A percentile compares a stretch with the other conserved stretches of the same genome.
Conservation (phyloP, 1,140 invertebrate species). For the Arctopsyche grandis region DNA sequence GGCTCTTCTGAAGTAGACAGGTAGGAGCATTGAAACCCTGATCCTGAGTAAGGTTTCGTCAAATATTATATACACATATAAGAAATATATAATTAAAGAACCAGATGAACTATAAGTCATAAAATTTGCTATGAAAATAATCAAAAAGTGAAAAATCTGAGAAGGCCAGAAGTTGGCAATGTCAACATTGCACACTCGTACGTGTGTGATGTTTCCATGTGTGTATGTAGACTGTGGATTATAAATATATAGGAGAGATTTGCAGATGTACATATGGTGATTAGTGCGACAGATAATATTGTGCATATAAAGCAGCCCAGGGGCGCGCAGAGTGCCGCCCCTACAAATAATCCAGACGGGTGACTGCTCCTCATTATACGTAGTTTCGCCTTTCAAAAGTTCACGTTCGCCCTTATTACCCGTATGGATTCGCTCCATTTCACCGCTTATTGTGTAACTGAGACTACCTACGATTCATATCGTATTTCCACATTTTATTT, state of each 20-base stretch:
- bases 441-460: not conserved
- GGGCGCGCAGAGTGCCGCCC: not conserved
- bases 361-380: conserved; percentile 31
- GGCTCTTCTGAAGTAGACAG: too few relatives aligned
- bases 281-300: conserved; percentile 40
- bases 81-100: too few relatives aligned
- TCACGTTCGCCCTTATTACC: not conserved
- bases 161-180: too few relatives aligned
- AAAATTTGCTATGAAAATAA: too few relatives aligned
- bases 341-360: conserved; percentile 21
- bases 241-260: not conserved
- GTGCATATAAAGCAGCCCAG: conserved; percentile 39
- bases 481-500: not conserved
- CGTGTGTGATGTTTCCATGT: not conserved
- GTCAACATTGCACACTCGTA: not conserved
- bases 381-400: conserved; percentile 19
- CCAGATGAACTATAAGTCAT: too few relatives aligned
- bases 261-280: conserved; percentile 19
- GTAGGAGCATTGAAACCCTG: too few relatives aligned
- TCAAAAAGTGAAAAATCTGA: too few relatives aligned
- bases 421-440: conserved; percentile 7
- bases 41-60: too few relatives aligned
- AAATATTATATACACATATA: too few relatives aligned
- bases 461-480: not conserved
- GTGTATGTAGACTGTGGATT: not conserved